Evolutionary conservation across 2,113 vertebrate species (phyloP), one percentile per base, ranked within the genome.

Genomic region (Callaeas wilsoni): DNA sequence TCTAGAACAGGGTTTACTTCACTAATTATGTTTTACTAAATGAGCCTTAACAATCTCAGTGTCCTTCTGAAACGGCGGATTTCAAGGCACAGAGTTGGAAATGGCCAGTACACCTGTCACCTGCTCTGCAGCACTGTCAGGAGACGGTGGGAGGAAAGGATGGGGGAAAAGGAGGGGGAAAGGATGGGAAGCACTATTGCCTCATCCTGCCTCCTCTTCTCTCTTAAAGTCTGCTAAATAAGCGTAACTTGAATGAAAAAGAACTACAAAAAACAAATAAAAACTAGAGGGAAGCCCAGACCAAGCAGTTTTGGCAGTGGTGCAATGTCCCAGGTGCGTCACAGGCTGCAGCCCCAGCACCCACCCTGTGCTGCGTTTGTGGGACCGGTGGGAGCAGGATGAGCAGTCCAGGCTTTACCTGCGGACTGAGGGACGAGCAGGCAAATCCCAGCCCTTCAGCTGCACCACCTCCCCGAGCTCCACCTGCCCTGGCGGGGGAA

Each of bases 221-320:
- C 59, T 63, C 64, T 12, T n/a, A 4, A 6, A 33, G 4, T 6
- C 55, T 53, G 47, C 44, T 4, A 0, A 14, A 49, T 6, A 29
- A 29, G 18, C 53, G 37, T 21, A 9, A 13, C 35, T 22, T 0
- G 1, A 19, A 8, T 12, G 35, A 32, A 55, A 69, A 53, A 50
- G 42, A 77, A 14, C 30, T 4, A 11, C 5, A 13, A 33, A n/a
- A 21, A 11, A 6, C 16, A 41, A 23, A 26, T 73, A 33, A 2
- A 25, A 53, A 57, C 33, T 7, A 0, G 9, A 7, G 20, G 27
- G 9, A 30, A 47, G 29, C 7, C 9, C 55, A 64, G 50, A 6
- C 16, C 16, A 7, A 50, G 47, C 0, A 1, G 11, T 3, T 16
- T 6, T 49, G 39, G 27, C 9, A 65, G 64, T 0, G 13, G 14